Evolutionary conservation across 2,888 invertebrate species (phyloP).

Genomic region (Liopterus haemorrhoidalis): DNA sequence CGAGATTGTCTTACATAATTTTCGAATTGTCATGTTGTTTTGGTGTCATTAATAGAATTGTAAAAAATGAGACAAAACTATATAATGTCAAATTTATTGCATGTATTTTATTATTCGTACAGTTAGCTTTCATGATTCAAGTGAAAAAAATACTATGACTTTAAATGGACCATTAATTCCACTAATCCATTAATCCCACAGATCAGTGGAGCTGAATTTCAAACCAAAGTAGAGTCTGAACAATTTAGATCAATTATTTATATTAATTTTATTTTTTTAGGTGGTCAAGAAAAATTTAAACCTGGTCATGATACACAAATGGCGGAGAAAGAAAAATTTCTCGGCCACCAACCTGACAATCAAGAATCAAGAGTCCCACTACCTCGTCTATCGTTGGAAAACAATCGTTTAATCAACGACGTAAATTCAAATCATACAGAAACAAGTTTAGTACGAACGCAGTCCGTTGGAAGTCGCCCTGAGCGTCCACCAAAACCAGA

Average conservation of each 20-base stretch:
- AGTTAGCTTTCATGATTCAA: too few relatives aligned
- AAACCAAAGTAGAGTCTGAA: neutral
- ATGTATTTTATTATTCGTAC: too few relatives aligned
- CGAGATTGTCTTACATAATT: too few relatives aligned
- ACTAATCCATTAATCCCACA: too few relatives aligned
- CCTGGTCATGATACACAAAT: slow-evolving; percentile 44
- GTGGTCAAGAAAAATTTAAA: slow-evolving; percentile 34
- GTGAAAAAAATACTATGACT: too few relatives aligned
- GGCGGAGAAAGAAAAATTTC: slow-evolving; percentile 43
- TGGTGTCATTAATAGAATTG: too few relatives aligned
- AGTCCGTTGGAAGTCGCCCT: slow-evolving; percentile 34
- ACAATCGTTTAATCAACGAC: slow-evolving; percentile 35
- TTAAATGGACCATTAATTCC: too few relatives aligned
- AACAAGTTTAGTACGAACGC: slow-evolving; percentile 28
- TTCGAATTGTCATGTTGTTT: too few relatives aligned
- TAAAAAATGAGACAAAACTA: too few relatives aligned
- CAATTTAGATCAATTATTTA: neutral
- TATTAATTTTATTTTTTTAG: too few relatives aligned
- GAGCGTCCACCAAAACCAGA: slow-evolving; percentile 40
- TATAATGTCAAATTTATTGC: too few relatives aligned
- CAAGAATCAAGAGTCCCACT: slow-evolving; percentile 20
- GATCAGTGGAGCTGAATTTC: too few relatives aligned
- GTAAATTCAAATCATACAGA: slow-evolving; percentile 36
- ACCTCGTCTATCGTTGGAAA: slow-evolving; percentile 34
- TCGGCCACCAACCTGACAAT: slow-evolving; percentile 34